Base-by-base conservation (phyloP, 2,888 invertebrate genomes). In the Tribolium freemani region DNA sequence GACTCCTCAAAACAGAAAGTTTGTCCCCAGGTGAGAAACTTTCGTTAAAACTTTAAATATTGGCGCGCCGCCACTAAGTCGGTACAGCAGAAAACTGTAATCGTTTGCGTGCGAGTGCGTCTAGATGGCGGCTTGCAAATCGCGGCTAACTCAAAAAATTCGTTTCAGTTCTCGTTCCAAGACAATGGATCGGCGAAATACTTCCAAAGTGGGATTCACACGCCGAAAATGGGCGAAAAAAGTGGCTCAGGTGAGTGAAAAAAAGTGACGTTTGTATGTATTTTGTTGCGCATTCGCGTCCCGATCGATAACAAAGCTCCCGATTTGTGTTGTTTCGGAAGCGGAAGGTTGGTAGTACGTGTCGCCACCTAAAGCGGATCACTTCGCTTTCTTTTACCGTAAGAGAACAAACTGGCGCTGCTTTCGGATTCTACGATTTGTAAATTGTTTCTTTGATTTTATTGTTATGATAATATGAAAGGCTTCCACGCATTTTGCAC, bases 151-250 rank as follows among this genome's bases (percentile, higher is more conserved):
- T 16, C 16, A 2, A 16, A 16, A 16, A 21, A 26, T 67, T 68
- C 20, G 61, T 70, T 45, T 31, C 87, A 91, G 90, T 90, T 90
- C 85, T 91, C 90, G 75, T 88, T 91, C 77, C 91, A 91, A 88
- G 92, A 92, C 86, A 92, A 92, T 88, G 91, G 91, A 75, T 91
- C 91, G 44, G 91, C 90, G 44, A 92, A 92, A 84, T 91, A 90
- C 86, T 91, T 92, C 85, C 91, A 91, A 87, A 91, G 91, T 79
- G 91, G 90, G 60, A 89, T 91, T 81, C 91, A 91, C 82, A 91
- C 91, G 70, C 91, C 91, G 60, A 92, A 93, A 84, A 93, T 94
- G 89, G 93, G 93, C 68, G 93, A 93, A 85, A n/a, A 94, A 93
- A 88, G 93, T 94, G 76, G 93, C 93, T 79, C 94, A 94, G 92